Conservation (phyloP, 2,888 invertebrate species). For the Yponomeuta evonymella region DNA sequence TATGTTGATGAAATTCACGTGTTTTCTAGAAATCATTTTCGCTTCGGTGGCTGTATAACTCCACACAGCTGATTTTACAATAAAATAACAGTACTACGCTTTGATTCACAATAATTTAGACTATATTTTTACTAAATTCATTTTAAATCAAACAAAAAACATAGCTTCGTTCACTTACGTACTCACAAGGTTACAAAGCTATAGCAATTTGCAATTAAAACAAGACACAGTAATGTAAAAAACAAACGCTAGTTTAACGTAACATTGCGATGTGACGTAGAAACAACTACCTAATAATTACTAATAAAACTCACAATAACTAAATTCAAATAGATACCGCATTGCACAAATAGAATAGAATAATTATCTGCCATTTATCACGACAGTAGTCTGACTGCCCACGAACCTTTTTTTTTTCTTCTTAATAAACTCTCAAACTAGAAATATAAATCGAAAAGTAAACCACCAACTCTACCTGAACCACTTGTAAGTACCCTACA, state of each 20-base stretch:
- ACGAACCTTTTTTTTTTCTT: too few species aligned
- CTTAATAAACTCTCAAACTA: too few species aligned
- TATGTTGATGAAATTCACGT: slow-evolving; percentile 51
- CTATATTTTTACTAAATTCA: slow-evolving; percentile 4
- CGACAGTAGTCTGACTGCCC: too few species aligned
- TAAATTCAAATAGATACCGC: neutral
- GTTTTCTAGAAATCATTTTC: slow-evolving; percentile 29
- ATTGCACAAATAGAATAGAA: too few species aligned
- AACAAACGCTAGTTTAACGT: neutral
- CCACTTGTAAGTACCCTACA: too few species aligned
- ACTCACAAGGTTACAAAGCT: neutral
- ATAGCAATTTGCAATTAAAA: too few species aligned
- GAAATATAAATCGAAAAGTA: too few species aligned
- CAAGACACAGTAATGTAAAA: too few species aligned
- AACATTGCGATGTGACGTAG: neutral
- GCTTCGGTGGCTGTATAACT: slow-evolving; percentile 48
- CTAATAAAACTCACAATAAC: neutral
- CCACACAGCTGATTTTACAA: slow-evolving; percentile 28
- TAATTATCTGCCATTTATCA: too few species aligned
- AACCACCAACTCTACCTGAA: too few species aligned
- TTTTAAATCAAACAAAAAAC: neutral
- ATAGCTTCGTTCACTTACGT: neutral
- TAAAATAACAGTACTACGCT: neutral
- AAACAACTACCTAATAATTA: neutral
- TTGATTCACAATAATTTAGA: neutral